Evolutionary conservation across 2,797 vertebrate species (phyloP).

Genomic region (Tapirus indicus): DNA sequence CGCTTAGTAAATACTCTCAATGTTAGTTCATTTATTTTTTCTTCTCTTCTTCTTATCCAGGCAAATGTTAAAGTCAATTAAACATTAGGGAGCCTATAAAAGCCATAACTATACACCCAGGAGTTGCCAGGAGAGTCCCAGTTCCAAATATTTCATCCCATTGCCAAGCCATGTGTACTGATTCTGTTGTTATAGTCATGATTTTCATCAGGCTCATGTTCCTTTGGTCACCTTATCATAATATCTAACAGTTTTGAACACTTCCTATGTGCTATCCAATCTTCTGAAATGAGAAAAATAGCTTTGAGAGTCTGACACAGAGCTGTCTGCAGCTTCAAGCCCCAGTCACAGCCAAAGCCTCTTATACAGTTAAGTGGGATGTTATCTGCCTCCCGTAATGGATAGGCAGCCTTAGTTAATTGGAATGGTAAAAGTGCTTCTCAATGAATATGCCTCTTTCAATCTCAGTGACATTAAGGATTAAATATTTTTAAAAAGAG

Average conservation of each 20-base stretch:
- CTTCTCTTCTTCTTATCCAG: neutral
- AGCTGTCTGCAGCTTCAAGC: neutral
- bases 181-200: conserved; percentile 16
- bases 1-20: neutral
- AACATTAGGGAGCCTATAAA: neutral
- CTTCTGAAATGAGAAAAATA: conserved; percentile 52
- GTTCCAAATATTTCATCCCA: neutral
- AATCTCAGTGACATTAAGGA: neutral
- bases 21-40: neutral
- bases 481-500: neutral
- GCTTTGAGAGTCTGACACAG: neutral
- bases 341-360: neutral
- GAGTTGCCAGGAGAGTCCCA: neutral
- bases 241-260: neutral
- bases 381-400: neutral
- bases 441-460: neutral
- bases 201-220: neutral
- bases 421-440: neutral
- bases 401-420: neutral
- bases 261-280: neutral
- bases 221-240: neutral
- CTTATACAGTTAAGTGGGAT: neutral
- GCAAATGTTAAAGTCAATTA: neutral
- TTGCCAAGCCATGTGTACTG: neutral
- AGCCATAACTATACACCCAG: neutral